Percentiles rank a stretch among this genome's conserved stretches.
Evolutionary conservation across 2,113 vertebrate species (phyloP).

Genomic region (Tauraco erythrolophus): DNA sequence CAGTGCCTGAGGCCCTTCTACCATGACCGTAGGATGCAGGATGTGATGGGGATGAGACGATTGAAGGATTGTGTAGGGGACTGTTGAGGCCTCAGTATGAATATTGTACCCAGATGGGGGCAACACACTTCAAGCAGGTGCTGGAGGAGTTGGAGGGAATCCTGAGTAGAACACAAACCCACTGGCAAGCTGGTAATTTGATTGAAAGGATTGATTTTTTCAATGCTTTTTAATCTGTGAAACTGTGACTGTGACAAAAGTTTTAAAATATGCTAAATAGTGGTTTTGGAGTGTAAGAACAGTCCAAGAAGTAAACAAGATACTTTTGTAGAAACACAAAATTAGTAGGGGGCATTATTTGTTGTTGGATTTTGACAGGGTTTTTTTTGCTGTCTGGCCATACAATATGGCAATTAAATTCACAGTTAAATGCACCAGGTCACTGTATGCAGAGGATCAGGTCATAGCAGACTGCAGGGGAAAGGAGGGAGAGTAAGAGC

Average conservation of each 20-base stretch:
- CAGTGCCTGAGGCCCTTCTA: background rate
- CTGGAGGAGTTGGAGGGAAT: background rate
- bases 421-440: background rate
- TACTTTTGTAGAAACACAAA: background rate
- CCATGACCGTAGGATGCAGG: background rate
- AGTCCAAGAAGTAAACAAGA: background rate
- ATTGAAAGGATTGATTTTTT: background rate
- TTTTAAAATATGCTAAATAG: background rate
- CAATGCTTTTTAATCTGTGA: background rate
- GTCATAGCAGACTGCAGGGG: background rate
- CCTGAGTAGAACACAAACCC: accelerated
- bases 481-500: background rate
- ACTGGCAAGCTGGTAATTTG: background rate
- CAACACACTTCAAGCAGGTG: background rate
- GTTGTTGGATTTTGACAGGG: background rate
- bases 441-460: background rate
- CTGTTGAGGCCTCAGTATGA: background rate
- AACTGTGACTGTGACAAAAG: background rate
- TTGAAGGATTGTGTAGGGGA: background rate
- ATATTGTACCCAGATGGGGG: background rate
- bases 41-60: background rate
- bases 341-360: background rate
- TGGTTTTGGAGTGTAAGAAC: background rate
- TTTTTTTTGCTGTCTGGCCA: background rate
- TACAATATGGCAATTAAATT: background rate